Conservation (phyloP, 1,140 invertebrate species). For the Eubasilissa regina region DNA sequence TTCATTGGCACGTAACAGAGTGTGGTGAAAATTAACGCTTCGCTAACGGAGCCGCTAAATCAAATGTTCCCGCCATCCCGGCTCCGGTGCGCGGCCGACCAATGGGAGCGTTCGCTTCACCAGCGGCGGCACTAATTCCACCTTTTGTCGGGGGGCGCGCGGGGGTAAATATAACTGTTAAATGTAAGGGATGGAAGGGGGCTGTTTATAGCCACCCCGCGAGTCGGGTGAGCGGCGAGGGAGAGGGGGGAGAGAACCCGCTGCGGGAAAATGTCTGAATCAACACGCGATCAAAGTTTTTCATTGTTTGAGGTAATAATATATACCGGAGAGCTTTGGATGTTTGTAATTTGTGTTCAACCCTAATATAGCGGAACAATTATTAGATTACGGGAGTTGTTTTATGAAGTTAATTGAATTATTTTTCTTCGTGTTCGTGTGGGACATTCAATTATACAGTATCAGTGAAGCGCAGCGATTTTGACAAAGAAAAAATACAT, state of each 20-base stretch:
- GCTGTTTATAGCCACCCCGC: conserved; percentile 8
- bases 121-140: conserved; percentile 18
- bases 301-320: conserved; percentile 19
- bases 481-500: too few species aligned
- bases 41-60: conserved; percentile 9
- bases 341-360: background rate
- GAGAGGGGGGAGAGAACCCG: background rate
- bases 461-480: too few species aligned
- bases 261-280: conserved; percentile 2
- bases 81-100: background rate
- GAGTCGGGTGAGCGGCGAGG: too few species aligned
- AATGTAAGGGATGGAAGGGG: conserved; percentile 15
- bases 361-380: background rate
- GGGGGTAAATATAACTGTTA: conserved; percentile 9
- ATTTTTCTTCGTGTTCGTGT: too few species aligned
- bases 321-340: background rate
- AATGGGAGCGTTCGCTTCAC: conserved; percentile 3
- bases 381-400: too few species aligned
- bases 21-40: background rate
- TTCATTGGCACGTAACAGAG: background rate
- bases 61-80: background rate
- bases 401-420: too few species aligned
- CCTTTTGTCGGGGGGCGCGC: background rate
- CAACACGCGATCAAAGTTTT: conserved; percentile 31
- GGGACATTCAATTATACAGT: too few species aligned